Conservation (phyloP, 2,888 invertebrate species). For the Cloeon dipterum region DNA sequence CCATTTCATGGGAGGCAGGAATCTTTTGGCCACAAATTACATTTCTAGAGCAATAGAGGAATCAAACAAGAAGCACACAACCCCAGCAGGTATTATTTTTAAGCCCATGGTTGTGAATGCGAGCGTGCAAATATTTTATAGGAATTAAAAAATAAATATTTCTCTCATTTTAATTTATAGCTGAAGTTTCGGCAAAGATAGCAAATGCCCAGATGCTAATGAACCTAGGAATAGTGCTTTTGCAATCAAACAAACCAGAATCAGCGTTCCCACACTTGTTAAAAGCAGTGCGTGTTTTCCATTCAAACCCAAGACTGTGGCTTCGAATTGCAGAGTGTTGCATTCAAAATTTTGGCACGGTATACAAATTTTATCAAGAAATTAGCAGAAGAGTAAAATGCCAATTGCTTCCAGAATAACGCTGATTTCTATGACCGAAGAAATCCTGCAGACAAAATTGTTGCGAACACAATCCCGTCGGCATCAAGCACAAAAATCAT, state of each 20-base stretch:
- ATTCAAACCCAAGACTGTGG: conserved; percentile 79
- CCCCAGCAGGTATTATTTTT: too few relatives aligned
- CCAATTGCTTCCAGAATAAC: conserved; percentile 24
- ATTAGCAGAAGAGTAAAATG: background rate
- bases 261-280: conserved; percentile 82
- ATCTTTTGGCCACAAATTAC: background rate
- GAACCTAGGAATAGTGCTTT: conserved; percentile 61
- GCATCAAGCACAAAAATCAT: conserved; percentile 37
- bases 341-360: conserved; percentile 23
- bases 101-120: too few relatives aligned
- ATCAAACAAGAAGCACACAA: too few relatives aligned
- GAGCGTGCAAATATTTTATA: too few relatives aligned
- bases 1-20: conserved; percentile 18
- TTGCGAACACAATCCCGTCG: conserved; percentile 31
- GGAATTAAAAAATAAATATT: too few relatives aligned
- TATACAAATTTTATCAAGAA: background rate
- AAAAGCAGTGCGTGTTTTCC: conserved; percentile 63
- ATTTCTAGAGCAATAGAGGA: background rate
- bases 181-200: too few relatives aligned
- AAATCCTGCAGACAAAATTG: conserved; percentile 30
- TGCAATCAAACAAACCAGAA: conserved; percentile 55
- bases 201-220: background rate
- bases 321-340: conserved; percentile 83
- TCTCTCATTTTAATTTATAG: too few relatives aligned
- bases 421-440: conserved; percentile 33